phyloP scores from a whole-genome alignment of 1,140 invertebrate species.

The Stenopsyche tienmushanensis region DNA sequence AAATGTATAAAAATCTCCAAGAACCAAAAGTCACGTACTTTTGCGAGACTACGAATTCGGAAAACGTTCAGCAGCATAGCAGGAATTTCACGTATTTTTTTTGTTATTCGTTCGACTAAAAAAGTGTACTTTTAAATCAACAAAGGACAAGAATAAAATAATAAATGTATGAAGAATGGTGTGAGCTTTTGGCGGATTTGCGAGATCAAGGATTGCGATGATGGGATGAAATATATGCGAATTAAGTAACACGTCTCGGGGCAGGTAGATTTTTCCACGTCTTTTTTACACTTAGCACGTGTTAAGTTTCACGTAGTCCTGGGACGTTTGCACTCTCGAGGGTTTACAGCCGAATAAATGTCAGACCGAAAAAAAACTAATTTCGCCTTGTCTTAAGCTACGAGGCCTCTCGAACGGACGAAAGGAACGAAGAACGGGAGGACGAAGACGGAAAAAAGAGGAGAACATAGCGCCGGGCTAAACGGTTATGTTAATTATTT shows the following conservation, averaged over 20 bases:
- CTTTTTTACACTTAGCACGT: conserved; percentile 20
- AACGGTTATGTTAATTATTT: conserved; percentile 24
- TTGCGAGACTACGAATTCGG: no score
- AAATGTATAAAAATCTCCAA: no score
- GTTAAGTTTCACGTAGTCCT: conserved; percentile 15
- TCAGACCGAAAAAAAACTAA: conserved; percentile 28
- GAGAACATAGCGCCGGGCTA: not conserved
- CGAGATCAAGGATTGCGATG: not conserved
- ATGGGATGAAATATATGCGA: conserved; percentile 4
- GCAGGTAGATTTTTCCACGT: conserved; percentile 17
- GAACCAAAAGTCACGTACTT: no score
- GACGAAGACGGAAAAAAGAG: conserved; percentile 1
- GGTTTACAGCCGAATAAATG: conserved; percentile 24
- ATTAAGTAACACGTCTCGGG: not conserved
- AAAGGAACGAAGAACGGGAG: not conserved
- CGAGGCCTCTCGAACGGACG: conserved; percentile 3
- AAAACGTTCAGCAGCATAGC: no score
- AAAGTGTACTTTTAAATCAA: no score
- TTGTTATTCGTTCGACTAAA: no score
- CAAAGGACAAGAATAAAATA: no score
- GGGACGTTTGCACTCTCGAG: conserved; percentile 23
- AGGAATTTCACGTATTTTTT: no score
- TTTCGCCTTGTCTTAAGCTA: conserved; percentile 23
- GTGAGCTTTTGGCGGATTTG: no score
- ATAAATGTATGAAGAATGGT: no score